Conservation (phyloP, 2,888 invertebrate species). For the Melinaea menophilus region DNA sequence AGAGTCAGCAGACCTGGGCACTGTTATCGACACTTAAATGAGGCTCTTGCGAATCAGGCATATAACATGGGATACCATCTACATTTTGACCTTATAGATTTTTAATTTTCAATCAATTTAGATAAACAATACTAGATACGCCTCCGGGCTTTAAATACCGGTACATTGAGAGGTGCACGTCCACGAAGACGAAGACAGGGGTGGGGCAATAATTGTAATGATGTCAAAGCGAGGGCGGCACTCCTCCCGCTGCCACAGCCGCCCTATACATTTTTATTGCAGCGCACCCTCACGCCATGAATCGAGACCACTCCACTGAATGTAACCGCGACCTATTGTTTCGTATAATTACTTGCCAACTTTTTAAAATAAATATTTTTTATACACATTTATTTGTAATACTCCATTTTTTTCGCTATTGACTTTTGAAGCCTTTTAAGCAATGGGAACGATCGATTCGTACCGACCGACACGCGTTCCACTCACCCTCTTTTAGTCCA, state of each 20-base stretch:
- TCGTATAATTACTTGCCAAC: slow-evolving; percentile 50
- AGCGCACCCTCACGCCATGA: slow-evolving; percentile 50
- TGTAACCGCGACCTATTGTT: slow-evolving; percentile 62
- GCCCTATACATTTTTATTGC: slow-evolving; percentile 58
- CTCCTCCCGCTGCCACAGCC: slow-evolving; percentile 38
- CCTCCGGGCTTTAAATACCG: slow-evolving; percentile 36
- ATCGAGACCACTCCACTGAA: slow-evolving; percentile 62
- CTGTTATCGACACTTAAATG: slow-evolving; percentile 18
- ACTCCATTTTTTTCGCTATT: neutral
- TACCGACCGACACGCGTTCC: neutral
- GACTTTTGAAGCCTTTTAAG: slow-evolving; percentile 11
- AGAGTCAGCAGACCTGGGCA: slow-evolving; percentile 39
- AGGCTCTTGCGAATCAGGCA: neutral
- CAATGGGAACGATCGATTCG: neutral
- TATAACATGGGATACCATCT: no score
- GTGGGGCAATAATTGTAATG: slow-evolving; percentile 62
- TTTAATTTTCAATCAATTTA: neutral
- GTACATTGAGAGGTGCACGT: slow-evolving; percentile 41
- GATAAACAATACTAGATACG: slow-evolving; percentile 11
- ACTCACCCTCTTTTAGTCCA: slow-evolving; percentile 20
- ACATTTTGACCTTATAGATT: no score
- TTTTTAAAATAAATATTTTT: slow-evolving; percentile 33
- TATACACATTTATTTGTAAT: neutral
- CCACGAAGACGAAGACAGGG: slow-evolving; percentile 44
- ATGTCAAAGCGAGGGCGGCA: slow-evolving; percentile 59